Percentiles rank a stretch among this genome's conserved stretches.
Evolutionary conservation across 1,140 invertebrate genomes (phyloP).

Genomic region (Samia ricini): DNA sequence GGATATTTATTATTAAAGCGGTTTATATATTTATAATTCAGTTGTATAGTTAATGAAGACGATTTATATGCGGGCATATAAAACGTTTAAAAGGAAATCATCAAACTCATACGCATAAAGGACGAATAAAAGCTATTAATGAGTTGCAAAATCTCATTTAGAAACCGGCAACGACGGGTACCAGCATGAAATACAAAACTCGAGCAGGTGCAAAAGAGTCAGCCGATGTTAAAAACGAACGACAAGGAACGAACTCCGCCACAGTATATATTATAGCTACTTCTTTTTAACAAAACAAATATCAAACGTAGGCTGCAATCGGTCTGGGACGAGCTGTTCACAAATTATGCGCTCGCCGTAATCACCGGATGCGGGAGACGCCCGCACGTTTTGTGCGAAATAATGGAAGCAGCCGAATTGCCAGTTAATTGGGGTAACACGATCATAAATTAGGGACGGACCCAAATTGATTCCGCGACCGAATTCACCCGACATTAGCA

Average conservation of each 20-base stretch:
- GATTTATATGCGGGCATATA: slow-evolving; percentile 28
- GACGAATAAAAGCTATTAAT: slow-evolving; percentile 31
- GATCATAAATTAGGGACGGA: slow-evolving; percentile 57
- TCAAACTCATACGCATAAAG: slow-evolving; percentile 19
- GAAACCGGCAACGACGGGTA: slow-evolving; percentile 13
- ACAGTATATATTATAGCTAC: slow-evolving; percentile 43
- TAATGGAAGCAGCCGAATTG: slow-evolving; percentile 73
- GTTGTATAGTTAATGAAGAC: slow-evolving; percentile 23
- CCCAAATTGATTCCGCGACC: slow-evolving; percentile 60
- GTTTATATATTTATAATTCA: slow-evolving; percentile 2
- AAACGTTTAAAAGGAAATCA: slow-evolving; percentile 26
- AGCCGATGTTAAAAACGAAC: slow-evolving; percentile 50
- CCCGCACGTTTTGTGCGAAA: slow-evolving; percentile 72
- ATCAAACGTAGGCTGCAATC: slow-evolving; percentile 29
- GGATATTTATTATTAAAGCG: neutral
- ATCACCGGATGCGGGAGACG: slow-evolving; percentile 75
- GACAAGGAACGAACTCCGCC: slow-evolving; percentile 32
- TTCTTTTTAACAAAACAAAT: slow-evolving; percentile 73
- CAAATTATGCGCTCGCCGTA: slow-evolving; percentile 67
- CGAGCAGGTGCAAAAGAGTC: slow-evolving; percentile 64
- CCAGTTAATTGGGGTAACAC: slow-evolving; percentile 71
- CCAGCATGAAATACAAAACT: slow-evolving; percentile 48
- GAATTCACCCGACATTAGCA: slow-evolving; percentile 48
- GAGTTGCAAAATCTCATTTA: slow-evolving; percentile 47
- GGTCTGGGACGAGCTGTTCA: slow-evolving; percentile 59